Percentiles rank a stretch among this genome's conserved stretches.
Evolutionary conservation across 1,140 invertebrate species (phyloP).

Genomic region (Drosophila elegans): DNA sequence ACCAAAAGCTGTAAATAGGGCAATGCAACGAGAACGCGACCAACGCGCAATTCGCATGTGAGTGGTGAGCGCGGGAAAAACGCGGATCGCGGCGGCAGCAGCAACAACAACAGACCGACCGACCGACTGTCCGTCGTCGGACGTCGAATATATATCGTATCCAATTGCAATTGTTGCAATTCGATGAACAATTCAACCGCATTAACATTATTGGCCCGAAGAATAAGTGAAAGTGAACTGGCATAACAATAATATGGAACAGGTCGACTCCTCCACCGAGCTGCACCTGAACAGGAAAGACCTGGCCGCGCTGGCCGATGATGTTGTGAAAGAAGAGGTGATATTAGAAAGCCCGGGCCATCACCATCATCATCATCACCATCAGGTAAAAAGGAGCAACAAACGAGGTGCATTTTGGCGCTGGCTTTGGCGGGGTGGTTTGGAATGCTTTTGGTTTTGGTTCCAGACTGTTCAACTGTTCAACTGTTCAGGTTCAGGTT

Average conservation of each 20-base stretch:
- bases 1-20: conserved; percentile 59
- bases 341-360: conserved; percentile 75
- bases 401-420: conserved; percentile 39
- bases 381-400: conserved; percentile 78
- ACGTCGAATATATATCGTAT: conserved; percentile 34
- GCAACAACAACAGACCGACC: conserved; percentile 49
- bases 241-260: conserved; percentile 76
- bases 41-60: conserved; percentile 42
- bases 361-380: conserved; percentile 52
- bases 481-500: conserved; percentile 17
- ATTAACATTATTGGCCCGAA: conserved; percentile 30
- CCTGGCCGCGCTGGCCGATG: conserved; percentile 72
- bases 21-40: conserved; percentile 49
- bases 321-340: conserved; percentile 83
- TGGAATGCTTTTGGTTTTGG: conserved; percentile 28
- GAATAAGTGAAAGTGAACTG: conserved; percentile 63
- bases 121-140: conserved; percentile 2
- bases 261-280: conserved; percentile 79
- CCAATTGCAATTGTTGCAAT: conserved; percentile 75
- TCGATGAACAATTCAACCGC: conserved; percentile 62
- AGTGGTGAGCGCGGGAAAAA: conserved; percentile 60
- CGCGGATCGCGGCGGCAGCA: conserved; percentile 52
- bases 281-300: conserved; percentile 84
- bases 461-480: conserved; percentile 30
- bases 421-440: conserved; percentile 58